Conservation (phyloP, 53 echinoderm and acorn worm genomes). For the Hippasteria phrygiana region DNA sequence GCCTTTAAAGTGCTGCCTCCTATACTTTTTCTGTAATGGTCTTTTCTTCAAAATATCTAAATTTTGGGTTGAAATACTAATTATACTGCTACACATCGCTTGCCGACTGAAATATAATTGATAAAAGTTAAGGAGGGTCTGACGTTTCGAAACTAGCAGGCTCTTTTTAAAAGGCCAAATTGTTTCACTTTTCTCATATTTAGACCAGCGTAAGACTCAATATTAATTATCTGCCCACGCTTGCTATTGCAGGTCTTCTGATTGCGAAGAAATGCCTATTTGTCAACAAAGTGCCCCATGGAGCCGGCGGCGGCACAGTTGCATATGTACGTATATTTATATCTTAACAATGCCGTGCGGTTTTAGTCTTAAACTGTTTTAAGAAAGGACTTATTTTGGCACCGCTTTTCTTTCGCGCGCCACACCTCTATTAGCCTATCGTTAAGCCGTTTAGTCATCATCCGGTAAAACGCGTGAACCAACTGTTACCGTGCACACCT, state of each 20-base stretch:
- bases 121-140: too few species aligned
- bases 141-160: too few species aligned
- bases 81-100: too few species aligned
- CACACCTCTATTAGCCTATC: conserved; percentile 21
- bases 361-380: not conserved
- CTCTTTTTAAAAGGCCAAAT: too few species aligned
- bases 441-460: conserved; percentile 40
- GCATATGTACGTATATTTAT: conserved; percentile 87
- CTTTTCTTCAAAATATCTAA: too few species aligned
- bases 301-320: conserved; percentile 95
- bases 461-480: conserved; percentile 15
- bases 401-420: not conserved
- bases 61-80: too few species aligned
- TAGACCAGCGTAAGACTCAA: too few species aligned
- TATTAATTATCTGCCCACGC: not conserved
- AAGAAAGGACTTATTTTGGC: conserved; percentile 16
- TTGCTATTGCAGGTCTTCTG: conserved; percentile 72
- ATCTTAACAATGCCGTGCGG: not conserved
- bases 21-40: too few species aligned
- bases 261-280: conserved; percentile 94
- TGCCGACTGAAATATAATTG: too few species aligned
- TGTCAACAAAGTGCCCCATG: conserved; percentile 90
- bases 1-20: too few species aligned
- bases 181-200: too few species aligned
- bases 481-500: not conserved